phyloP scores from a whole-genome alignment of 2,888 invertebrate species.

The Osmoderma eremita region DNA sequence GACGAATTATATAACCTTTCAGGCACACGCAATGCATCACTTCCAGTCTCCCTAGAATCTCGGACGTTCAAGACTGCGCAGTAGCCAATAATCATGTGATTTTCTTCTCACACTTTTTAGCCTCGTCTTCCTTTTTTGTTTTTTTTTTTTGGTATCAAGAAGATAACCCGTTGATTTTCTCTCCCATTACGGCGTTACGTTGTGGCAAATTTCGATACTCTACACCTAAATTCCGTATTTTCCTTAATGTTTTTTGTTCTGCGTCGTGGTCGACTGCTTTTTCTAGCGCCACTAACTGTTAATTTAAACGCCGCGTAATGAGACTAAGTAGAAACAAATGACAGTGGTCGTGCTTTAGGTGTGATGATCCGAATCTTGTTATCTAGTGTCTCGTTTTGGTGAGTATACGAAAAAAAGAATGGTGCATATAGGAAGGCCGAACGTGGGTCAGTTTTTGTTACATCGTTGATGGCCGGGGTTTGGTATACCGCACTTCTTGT shows the following conservation, averaged over 20 bases:
- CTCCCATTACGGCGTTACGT: conserved; percentile 3
- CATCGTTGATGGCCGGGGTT: conserved; percentile 11
- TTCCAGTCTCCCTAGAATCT: conserved; percentile 27
- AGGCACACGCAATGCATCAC: conserved; percentile 19
- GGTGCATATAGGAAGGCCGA: conserved; percentile 10
- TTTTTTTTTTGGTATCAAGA: conserved; percentile 14
- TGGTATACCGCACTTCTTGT: background rate
- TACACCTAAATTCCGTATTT: conserved; percentile 25
- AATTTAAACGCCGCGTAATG: conserved; percentile 49
- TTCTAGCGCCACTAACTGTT: conserved; percentile 45
- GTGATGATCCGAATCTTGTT: conserved; percentile 53
- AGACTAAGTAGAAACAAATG: conserved; percentile 58
- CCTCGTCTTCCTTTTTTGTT: no score
- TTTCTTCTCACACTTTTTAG: conserved; percentile 34
- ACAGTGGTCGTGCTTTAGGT: conserved; percentile 55
- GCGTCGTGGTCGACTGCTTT: conserved; percentile 7
- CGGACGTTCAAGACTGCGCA: conserved; percentile 10
- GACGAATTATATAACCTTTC: conserved; percentile 15
- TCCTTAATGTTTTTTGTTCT: conserved; percentile 1
- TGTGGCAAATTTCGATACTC: conserved; percentile 21
- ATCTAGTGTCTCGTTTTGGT: conserved; percentile 35
- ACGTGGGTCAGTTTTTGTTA: conserved; percentile 24
- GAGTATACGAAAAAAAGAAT: conserved; percentile 15
- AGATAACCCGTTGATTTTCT: conserved; percentile 28
- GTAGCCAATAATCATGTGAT: conserved; percentile 18